phyloP scores from a whole-genome alignment of 1,140 invertebrate species.

The Mya arenaria region DNA sequence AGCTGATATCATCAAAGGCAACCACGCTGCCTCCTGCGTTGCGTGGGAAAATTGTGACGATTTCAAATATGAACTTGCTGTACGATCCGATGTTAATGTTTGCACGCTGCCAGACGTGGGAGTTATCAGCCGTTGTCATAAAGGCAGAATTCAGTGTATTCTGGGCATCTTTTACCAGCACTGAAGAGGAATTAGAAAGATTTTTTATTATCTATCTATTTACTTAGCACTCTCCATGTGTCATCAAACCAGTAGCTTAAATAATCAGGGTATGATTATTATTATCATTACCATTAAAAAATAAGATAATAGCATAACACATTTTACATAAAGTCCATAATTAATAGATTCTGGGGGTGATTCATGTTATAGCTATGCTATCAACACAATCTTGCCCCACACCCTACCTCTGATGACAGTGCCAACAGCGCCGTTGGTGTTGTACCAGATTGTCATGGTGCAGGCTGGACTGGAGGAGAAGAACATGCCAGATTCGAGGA shows the following conservation, averaged over 20 bases:
- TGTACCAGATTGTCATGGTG: slow-evolving; percentile 84
- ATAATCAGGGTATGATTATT: too few species aligned
- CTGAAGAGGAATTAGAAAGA: too few species aligned
- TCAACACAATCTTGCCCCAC: too few species aligned
- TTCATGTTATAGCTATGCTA: too few species aligned
- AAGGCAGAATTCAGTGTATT: background rate
- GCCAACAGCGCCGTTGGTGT: slow-evolving; percentile 86
- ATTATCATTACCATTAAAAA: too few species aligned
- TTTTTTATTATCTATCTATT: too few species aligned
- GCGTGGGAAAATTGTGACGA: slow-evolving; percentile 59
- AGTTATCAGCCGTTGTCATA: slow-evolving; percentile 57
- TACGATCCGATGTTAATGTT: slow-evolving; percentile 48
- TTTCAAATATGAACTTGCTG: slow-evolving; percentile 52
- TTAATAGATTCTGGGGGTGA: too few species aligned
- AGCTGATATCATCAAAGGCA: slow-evolving; percentile 74
- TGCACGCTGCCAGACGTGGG: slow-evolving; percentile 60
- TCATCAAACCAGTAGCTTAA: too few species aligned
- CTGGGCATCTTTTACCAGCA: too few species aligned
- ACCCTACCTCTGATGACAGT: slow-evolving; percentile 48
- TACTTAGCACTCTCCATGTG: too few species aligned
- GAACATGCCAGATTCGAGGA: slow-evolving; percentile 66
- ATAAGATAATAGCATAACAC: too few species aligned
- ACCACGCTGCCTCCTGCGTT: slow-evolving; percentile 66
- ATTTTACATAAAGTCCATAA: too few species aligned
- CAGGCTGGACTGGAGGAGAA: slow-evolving; percentile 63